Conservation (phyloP, 37 sponge, comb jelly and placozoan species). For the Bolinopsis microptera region DNA sequence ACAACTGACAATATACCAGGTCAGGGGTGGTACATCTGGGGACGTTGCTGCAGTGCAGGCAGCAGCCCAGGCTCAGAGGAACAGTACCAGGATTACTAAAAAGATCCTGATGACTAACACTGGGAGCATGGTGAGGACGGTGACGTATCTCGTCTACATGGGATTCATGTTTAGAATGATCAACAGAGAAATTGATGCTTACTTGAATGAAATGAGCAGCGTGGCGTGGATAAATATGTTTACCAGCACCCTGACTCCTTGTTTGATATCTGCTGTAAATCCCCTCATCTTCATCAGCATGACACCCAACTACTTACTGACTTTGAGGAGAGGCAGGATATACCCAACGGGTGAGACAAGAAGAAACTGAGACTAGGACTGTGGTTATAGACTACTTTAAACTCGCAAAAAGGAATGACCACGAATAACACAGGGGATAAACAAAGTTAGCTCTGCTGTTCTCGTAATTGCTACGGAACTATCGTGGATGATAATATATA, state of each 20-base stretch:
- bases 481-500: too few species aligned
- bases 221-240: background rate
- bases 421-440: too few species aligned
- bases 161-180: too few species aligned
- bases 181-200: background rate
- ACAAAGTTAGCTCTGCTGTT: too few species aligned
- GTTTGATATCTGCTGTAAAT: background rate
- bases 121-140: background rate
- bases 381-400: too few species aligned
- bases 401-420: too few species aligned
- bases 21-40: background rate
- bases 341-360: background rate
- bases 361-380: too few species aligned
- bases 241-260: background rate
- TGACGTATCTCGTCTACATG: background rate
- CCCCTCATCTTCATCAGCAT: background rate
- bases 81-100: background rate
- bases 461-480: too few species aligned
- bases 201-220: background rate
- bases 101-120: background rate
- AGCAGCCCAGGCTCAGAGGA: background rate
- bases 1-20: background rate
- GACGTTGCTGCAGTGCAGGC: too few species aligned
- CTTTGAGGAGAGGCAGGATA: background rate
- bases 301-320: background rate